Conservation (phyloP, 2,888 invertebrate species). For the Lissonota sp. region DNA sequence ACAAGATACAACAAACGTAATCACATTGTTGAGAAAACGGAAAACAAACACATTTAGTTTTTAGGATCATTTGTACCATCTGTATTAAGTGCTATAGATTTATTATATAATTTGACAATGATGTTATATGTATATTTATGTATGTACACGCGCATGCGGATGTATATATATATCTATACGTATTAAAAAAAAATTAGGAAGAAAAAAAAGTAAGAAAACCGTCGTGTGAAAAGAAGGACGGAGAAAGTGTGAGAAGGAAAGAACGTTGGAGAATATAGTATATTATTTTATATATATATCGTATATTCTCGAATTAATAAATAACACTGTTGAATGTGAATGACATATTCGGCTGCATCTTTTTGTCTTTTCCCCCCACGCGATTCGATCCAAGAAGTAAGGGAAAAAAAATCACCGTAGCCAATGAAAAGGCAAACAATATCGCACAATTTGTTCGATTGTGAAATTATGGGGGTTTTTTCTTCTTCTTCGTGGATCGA, state of each 20-base stretch:
- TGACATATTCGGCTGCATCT: conserved; percentile 62
- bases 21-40: conserved; percentile 67
- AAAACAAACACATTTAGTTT: conserved; percentile 73
- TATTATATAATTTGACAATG: conserved; percentile 60
- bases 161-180: conserved; percentile 10
- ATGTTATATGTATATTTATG: conserved; percentile 37
- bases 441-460: conserved; percentile 39
- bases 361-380: conserved; percentile 58
- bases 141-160: conserved; percentile 29
- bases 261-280: conserved; percentile 52
- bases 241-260: conserved; percentile 64
- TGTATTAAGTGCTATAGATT: conserved; percentile 81
- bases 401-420: conserved; percentile 32
- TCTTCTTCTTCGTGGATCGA: neutral
- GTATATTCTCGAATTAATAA: conserved; percentile 65
- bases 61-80: conserved; percentile 83
- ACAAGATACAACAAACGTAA: conserved; percentile 22
- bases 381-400: conserved; percentile 47
- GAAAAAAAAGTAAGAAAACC: conserved; percentile 52
- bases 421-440: conserved; percentile 22
- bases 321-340: conserved; percentile 65
- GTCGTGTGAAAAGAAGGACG: conserved; percentile 59
- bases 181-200: conserved; percentile 40
- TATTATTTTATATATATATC: conserved; percentile 47
- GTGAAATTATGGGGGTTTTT: neutral